Evolutionary conservation across 2,888 invertebrate species (phyloP).

Genomic region (Dolomedes plantarius): DNA sequence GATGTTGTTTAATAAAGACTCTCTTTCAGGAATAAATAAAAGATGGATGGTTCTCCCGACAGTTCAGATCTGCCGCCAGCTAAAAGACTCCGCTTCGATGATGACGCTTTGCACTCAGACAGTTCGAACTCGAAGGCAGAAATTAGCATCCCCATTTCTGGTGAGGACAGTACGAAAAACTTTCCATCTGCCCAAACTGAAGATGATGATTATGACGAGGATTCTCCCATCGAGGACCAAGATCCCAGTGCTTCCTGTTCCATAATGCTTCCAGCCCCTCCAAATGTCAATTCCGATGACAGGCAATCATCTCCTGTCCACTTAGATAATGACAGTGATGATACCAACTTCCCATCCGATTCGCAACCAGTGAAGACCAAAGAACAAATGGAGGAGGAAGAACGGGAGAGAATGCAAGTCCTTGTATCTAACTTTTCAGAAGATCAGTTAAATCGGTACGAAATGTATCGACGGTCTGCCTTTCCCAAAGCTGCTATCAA

Average conservation of each 20-base stretch:
- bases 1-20: too few species aligned
- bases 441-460: conserved; percentile 97
- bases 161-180: conserved; percentile 21
- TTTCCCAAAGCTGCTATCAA: conserved; percentile 99
- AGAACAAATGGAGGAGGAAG: conserved; percentile 93
- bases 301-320: conserved; percentile 38
- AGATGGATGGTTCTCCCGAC: conserved; percentile 60
- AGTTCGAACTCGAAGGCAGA: conserved; percentile 58
- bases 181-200: conserved; percentile 10
- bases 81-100: conserved; percentile 57
- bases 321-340: conserved; percentile 53
- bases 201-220: conserved; percentile 67
- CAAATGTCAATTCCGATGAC: conserved; percentile 28
- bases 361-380: conserved; percentile 79
- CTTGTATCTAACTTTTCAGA: conserved; percentile 98
- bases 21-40: too few species aligned
- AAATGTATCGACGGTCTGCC: conserved; percentile 96
- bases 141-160: conserved; percentile 1
- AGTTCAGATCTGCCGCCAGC: conserved; percentile 44
- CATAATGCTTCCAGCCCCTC: conserved; percentile 51
- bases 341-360: conserved; percentile 30
- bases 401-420: conserved; percentile 97
- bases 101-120: conserved; percentile 53
- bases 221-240: conserved; percentile 43
- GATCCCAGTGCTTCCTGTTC: conserved; percentile 39